A percentile compares a stretch with the other conserved stretches of the same genome.
phyloP scores from a whole-genome alignment of 2,797 vertebrate genomes.

The Distichodus sexfasciatus region DNA sequence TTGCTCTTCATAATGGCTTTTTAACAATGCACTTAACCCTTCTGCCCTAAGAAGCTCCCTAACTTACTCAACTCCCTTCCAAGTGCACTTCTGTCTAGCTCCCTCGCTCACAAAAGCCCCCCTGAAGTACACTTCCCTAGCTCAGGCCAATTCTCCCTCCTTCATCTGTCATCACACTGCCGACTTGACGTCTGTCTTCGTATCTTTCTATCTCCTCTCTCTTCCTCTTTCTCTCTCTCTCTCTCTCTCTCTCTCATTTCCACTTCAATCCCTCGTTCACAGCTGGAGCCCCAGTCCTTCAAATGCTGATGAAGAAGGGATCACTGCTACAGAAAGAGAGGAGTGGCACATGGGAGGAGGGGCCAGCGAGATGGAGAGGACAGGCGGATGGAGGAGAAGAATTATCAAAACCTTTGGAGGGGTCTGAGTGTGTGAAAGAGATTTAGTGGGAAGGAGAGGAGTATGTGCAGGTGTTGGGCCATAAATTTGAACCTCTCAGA shows the following conservation, averaged over 20 bases:
- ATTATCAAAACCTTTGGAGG: not conserved
- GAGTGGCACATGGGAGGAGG: not conserved
- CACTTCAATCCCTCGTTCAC: slow-evolving; percentile 74
- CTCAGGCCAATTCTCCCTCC: not conserved
- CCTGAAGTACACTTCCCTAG: not conserved
- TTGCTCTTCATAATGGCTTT: not conserved
- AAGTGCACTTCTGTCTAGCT: not conserved
- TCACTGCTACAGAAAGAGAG: slow-evolving; percentile 36
- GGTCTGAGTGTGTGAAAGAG: not conserved
- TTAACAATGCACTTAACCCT: slow-evolving; percentile 14
- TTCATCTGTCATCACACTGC: too few relatives aligned
- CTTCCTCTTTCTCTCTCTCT: slow-evolving; percentile 5
- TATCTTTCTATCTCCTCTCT: not conserved
- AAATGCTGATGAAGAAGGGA: slow-evolving; percentile 67
- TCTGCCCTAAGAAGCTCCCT: not conserved
- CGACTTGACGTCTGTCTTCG: not conserved
- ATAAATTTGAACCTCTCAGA: slow-evolving; percentile 32
- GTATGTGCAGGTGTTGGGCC: slow-evolving; percentile 3
- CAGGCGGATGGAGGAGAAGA: not conserved
- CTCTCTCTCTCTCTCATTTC: slow-evolving; percentile 57
- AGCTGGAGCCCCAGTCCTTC: slow-evolving; percentile 66
- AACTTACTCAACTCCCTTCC: not conserved
- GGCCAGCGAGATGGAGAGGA: not conserved
- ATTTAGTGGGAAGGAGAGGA: too few relatives aligned
- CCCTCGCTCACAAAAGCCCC: not conserved